Conservation (phyloP, 2,888 invertebrate species). For the Pandemis cinnamomeana region DNA sequence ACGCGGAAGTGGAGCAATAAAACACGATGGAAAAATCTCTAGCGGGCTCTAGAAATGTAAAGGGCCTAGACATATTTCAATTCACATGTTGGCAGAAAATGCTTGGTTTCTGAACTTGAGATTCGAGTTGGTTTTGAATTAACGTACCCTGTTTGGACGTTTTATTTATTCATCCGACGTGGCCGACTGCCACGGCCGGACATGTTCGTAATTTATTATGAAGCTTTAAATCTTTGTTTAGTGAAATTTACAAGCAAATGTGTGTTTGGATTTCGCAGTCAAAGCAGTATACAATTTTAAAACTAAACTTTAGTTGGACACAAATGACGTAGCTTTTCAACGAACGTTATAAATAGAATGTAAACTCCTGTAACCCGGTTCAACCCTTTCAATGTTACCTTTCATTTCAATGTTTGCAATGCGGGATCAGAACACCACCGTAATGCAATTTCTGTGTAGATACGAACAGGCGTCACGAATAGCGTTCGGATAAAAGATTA, state of each 20-base stretch:
- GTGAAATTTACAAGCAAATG: conserved; percentile 7
- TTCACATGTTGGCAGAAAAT: conserved; percentile 1
- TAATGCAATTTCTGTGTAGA: conserved; percentile 35
- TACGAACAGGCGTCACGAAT: conserved; percentile 19
- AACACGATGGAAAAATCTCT: conserved; percentile 23
- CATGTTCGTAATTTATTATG: conserved; percentile 38
- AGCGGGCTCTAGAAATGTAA: conserved; percentile 5
- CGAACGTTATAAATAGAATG: neutral
- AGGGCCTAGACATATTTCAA: conserved; percentile 1
- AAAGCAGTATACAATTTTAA: neutral
- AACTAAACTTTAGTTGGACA: neutral
- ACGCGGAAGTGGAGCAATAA: conserved; percentile 35
- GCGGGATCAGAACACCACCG: conserved; percentile 16
- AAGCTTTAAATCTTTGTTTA: conserved; percentile 25
- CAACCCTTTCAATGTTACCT: conserved; percentile 9
- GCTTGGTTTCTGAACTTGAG: conserved; percentile 11
- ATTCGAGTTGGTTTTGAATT: conserved; percentile 30
- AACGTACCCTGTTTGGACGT: conserved; percentile 20
- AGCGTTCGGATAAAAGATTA: conserved; percentile 22
- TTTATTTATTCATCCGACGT: conserved; percentile 34
- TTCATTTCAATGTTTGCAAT: conserved; percentile 28
- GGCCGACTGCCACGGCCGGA: conserved; percentile 33
- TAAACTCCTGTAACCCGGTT: neutral
- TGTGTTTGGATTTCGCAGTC: conserved; percentile 1
- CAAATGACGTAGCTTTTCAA: neutral